Conservation (phyloP, 2,888 invertebrate species). For the Xestia rhomboidea region DNA sequence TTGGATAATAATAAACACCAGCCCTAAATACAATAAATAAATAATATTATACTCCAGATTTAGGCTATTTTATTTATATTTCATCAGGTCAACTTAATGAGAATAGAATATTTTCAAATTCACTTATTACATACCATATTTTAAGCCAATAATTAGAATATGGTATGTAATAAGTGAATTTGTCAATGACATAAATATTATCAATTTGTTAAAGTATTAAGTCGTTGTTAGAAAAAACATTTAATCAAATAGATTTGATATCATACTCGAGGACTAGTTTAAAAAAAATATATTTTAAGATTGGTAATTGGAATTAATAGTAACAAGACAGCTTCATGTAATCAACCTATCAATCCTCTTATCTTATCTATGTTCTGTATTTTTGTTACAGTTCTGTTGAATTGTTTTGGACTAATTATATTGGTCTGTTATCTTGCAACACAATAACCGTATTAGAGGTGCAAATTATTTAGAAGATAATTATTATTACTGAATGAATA, state of each 20-base stretch:
- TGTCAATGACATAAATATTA: neutral
- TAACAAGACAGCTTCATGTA: neutral
- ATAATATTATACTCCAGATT: neutral
- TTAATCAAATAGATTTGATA: neutral
- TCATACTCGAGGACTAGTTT: neutral
- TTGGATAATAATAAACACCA: neutral
- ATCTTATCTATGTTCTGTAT: conserved; percentile 15
- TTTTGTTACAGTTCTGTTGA: neutral
- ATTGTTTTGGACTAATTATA: neutral
- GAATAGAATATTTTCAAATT: no score
- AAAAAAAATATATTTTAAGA: neutral
- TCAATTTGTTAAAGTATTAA: neutral
- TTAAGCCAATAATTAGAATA: no score
- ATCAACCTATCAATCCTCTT: conserved; percentile 18
- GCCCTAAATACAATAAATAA: neutral
- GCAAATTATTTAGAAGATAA: conserved; percentile 1
- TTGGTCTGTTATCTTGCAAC: neutral
- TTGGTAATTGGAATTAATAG: neutral
- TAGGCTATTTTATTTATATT: neutral
- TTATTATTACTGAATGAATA: neutral
- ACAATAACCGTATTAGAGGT: neutral
- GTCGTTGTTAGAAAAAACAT: neutral
- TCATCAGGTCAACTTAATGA: neutral
- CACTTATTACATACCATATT: no score
- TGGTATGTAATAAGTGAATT: neutral